Conservation (phyloP, 2,888 invertebrate genomes). For the Ophion ventricosus region DNA sequence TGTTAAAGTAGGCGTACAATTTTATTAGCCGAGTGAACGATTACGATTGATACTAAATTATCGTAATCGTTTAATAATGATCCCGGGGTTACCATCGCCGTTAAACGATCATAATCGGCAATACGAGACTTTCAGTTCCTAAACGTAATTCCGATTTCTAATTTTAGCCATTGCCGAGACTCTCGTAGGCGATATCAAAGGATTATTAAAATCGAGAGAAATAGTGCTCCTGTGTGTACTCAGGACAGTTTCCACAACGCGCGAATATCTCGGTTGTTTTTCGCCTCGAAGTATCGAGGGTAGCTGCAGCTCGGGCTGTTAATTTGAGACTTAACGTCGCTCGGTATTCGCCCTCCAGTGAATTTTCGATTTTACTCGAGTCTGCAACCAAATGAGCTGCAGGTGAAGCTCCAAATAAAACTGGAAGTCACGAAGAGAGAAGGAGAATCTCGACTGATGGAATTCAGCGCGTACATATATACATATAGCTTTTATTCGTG, state of each 20-base stretch:
- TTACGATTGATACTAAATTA: neutral
- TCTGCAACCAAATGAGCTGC: conserved; percentile 36
- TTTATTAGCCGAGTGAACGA: neutral
- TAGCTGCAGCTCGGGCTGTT: conserved; percentile 36
- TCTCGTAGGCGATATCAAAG: conserved; percentile 26
- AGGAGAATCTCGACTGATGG: neutral
- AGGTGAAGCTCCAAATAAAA: conserved; percentile 28
- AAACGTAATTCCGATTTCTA: conserved; percentile 5
- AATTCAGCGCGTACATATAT: conserved; percentile 20
- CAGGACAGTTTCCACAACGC: conserved; percentile 5
- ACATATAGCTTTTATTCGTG: conserved; percentile 16
- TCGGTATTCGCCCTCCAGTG: conserved; percentile 32
- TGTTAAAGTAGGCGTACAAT: neutral
- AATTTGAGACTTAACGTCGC: conserved; percentile 55
- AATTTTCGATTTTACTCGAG: conserved; percentile 58
- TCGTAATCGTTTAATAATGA: neutral
- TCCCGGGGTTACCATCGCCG: neutral
- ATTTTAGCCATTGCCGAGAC: conserved; percentile 20
- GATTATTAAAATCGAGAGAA: conserved; percentile 24
- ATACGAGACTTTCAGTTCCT: conserved; percentile 6
- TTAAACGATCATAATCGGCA: neutral
- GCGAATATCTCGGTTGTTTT: conserved; percentile 16
- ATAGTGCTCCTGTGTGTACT: conserved; percentile 4
- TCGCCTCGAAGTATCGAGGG: conserved; percentile 38
- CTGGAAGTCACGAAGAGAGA: conserved; percentile 27